Evolutionary conservation across 1,140 invertebrate genomes (phyloP).

Genomic region (Psilanteris sp.): DNA sequence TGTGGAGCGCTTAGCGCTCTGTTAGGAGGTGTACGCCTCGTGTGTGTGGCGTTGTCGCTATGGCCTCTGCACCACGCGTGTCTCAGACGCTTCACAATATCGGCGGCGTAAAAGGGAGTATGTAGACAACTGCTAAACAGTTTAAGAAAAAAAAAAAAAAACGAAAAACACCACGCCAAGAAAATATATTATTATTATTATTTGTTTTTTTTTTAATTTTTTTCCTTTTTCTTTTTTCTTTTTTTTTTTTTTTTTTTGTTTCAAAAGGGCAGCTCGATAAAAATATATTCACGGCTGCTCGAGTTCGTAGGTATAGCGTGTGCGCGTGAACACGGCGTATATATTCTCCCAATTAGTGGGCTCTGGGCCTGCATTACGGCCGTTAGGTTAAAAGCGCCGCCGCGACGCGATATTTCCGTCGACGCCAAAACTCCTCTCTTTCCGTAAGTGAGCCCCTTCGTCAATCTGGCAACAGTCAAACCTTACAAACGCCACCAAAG

Average conservation of each 20-base stretch:
- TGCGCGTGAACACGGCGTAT: constrained; percentile 58
- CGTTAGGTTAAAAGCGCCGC: constrained; percentile 73
- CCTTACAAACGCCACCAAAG: constrained; percentile 56
- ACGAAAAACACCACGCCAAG: too few species aligned
- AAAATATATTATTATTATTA: too few species aligned
- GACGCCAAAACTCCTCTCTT: constrained; percentile 73
- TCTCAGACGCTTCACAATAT: too few species aligned
- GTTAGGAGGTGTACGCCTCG: too few species aligned
- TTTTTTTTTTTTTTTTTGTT: constrained; percentile 59
- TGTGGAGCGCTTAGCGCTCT: too few species aligned
- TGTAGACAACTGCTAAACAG: too few species aligned
- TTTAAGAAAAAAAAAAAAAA: too few species aligned
- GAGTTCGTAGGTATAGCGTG: constrained; percentile 56
- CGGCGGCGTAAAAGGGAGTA: too few species aligned
- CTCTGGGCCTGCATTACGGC: constrained; percentile 67
- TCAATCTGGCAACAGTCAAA: constrained; percentile 71
- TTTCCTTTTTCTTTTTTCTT: too few species aligned
- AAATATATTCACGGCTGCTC: constrained; percentile 69
- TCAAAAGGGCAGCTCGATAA: constrained; percentile 64
- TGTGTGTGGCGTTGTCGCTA: too few species aligned
- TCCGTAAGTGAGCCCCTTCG: constrained; percentile 72
- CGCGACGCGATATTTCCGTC: constrained; percentile 78
- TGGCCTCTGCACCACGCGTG: too few species aligned
- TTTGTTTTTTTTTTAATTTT: too few species aligned
- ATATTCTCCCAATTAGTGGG: constrained; percentile 78